Conservation (phyloP, 2,113 vertebrate genomes). For the Proterorhinus semilunaris region DNA sequence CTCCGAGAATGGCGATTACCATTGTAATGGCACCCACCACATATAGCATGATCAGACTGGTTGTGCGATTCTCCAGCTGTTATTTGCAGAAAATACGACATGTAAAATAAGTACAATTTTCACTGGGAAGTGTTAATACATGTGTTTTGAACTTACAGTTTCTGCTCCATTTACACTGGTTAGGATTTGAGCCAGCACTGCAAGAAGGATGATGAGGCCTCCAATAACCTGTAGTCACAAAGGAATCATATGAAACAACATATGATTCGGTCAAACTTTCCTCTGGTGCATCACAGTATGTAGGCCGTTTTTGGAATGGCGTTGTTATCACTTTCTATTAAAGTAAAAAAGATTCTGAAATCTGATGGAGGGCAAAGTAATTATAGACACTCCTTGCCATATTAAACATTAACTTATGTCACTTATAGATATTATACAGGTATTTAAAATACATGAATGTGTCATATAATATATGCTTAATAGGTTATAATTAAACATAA, state of each 20-base stretch:
- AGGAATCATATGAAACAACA: background rate
- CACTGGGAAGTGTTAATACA: background rate
- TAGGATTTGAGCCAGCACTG: conserved; percentile 14
- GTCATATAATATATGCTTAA: too few species aligned
- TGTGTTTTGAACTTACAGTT: conserved; percentile 13
- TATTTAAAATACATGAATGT: too few species aligned
- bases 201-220: conserved; percentile 18
- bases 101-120: background rate
- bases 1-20: conserved; percentile 53
- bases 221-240: conserved; percentile 41
- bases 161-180: background rate
- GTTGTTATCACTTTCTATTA: too few species aligned
- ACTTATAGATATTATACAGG: too few species aligned
- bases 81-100: background rate
- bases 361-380: too few species aligned
- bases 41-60: conserved; percentile 18
- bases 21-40: conserved; percentile 24
- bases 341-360: background rate
- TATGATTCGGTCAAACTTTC: background rate
- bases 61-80: conserved; percentile 12
- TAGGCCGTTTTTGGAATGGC: too few species aligned
- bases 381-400: too few species aligned
- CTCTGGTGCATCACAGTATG: too few species aligned
- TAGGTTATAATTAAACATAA: too few species aligned
- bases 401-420: too few species aligned